These are phyloP conservation scores for Shinisaurus crocodilurus DNA, from an alignment of 2,113 vertebrate genomes.

Conservation along the genomic window DNA sequence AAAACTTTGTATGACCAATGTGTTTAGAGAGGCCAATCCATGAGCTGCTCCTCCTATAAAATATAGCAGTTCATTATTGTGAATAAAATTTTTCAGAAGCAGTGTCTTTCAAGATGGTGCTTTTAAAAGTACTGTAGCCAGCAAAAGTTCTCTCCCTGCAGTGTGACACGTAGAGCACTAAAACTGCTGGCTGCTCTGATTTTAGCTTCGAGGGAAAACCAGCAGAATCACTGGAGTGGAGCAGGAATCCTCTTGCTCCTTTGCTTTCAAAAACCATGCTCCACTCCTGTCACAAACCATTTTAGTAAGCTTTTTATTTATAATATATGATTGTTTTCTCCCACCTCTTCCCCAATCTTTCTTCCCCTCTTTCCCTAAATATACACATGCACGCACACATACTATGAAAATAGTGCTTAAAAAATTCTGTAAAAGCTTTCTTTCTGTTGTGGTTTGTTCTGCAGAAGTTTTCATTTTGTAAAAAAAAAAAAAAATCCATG, in stretches of 20 bases:
- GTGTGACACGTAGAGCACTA: neutral
- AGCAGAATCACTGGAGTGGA: neutral
- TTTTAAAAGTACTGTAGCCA: neutral
- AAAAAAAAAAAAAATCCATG: neutral
- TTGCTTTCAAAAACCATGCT: neutral
- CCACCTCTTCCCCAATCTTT: neutral
- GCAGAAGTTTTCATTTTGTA: neutral
- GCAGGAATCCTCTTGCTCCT: neutral
- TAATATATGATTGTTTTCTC: neutral
- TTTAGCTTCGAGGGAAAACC: no score
- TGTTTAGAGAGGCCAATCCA: neutral
- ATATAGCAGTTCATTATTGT: neutral
- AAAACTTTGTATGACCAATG: neutral
- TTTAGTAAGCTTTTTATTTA: neutral
- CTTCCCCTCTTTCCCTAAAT: neutral
- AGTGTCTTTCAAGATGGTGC: neutral
- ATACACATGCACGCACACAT: neutral
- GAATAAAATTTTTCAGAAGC: neutral
- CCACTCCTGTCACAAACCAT: neutral
- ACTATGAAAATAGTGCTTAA: neutral
- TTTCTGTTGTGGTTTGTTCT: neutral
- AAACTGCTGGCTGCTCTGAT: no score
- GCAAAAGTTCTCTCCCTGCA: neutral
- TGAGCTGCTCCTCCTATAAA: neutral
- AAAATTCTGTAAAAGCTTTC: conserved; percentile 1